Evolutionary conservation across 1,140 invertebrate genomes (phyloP).

Genomic region (Bombus waltoni): DNA sequence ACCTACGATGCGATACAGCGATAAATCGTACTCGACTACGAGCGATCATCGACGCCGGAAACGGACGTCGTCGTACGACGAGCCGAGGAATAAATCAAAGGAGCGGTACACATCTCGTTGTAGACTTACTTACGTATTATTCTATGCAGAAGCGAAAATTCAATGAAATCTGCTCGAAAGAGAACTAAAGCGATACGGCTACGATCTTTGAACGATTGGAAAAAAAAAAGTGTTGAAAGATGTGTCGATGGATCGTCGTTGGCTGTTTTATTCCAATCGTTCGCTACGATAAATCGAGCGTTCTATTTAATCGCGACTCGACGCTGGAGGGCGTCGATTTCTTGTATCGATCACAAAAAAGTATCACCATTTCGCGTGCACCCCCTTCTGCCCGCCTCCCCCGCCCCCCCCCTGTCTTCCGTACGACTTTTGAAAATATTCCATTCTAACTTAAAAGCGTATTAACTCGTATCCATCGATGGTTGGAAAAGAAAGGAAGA

Average conservation of each 20-base stretch:
- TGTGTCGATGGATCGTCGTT: neutral
- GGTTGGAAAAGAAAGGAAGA: no score
- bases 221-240: no score
- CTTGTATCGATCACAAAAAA: constrained; percentile 55
- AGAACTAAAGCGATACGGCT: neutral
- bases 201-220: neutral
- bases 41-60: neutral
- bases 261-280: neutral
- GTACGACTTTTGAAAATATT: fast-evolving
- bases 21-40: neutral
- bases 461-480: no score
- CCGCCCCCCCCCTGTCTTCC: neutral
- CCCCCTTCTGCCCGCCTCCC: neutral
- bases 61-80: neutral
- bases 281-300: neutral
- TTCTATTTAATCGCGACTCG: constrained; percentile 6
- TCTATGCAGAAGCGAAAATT: neutral
- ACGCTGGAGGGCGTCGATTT: constrained; percentile 29
- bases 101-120: neutral
- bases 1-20: neutral
- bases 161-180: no score
- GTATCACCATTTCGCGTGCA: constrained; percentile 58
- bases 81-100: neutral
- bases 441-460: neutral
- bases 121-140: neutral